Evolutionary conservation across 2,113 vertebrate genomes (phyloP).

Genomic region (Percina caprodes): DNA sequence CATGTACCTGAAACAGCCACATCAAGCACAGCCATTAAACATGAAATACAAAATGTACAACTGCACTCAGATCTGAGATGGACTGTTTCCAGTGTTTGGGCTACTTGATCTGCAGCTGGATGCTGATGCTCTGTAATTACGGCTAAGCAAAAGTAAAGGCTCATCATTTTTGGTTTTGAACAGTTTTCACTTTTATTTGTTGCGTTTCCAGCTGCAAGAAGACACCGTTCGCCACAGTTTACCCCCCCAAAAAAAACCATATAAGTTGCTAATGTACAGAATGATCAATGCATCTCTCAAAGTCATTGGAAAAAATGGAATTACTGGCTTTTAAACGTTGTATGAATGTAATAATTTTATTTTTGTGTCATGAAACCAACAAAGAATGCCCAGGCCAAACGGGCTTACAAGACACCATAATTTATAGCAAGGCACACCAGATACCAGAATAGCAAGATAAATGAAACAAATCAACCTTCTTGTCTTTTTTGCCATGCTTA

Average conservation of each 20-base stretch:
- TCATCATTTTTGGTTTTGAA: neutral
- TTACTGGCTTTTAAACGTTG: too few species aligned
- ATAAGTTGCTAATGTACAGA: neutral
- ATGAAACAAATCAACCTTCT: too few species aligned
- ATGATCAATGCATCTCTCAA: neutral
- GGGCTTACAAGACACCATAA: too few species aligned
- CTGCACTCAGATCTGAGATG: neutral
- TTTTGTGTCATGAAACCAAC: too few species aligned
- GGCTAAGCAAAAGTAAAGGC: conserved; percentile 9
- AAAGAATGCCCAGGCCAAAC: too few species aligned
- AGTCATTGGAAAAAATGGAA: neutral
- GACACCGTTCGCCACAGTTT: neutral
- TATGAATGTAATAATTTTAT: too few species aligned
- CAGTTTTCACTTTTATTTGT: neutral
- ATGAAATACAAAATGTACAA: neutral
- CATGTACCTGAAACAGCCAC: conserved; percentile 89
- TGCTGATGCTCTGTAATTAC: conserved; percentile 10
- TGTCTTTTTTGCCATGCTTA: too few species aligned
- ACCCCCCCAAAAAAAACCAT: neutral
- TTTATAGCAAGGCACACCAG: too few species aligned
- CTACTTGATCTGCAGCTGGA: conserved; percentile 22
- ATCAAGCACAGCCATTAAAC: neutral
- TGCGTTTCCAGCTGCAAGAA: conserved; percentile 23
- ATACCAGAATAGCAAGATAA: too few species aligned
- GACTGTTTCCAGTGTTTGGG: neutral